A percentile compares a stretch with the other conserved stretches of the same genome.
Conservation (phyloP, 37 sponge, comb jelly and placozoan species). For the Hexactinellida sp. region DNA sequence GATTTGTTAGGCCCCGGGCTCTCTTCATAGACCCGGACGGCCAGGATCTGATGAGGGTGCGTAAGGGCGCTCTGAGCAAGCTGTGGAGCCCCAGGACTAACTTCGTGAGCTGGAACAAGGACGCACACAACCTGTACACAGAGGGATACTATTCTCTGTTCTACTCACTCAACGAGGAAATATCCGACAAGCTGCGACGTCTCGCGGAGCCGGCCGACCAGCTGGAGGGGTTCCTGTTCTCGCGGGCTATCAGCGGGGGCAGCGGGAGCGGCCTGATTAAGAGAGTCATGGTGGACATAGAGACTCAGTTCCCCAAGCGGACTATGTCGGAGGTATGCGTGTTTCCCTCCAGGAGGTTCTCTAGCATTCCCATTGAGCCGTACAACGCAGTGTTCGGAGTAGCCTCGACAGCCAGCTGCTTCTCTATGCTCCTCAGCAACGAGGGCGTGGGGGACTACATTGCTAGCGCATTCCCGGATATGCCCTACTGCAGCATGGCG, state of each 20-base stretch:
- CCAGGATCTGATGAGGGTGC: not conserved
- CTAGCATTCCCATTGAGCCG: not conserved
- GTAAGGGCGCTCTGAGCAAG: not conserved
- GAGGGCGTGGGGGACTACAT: not conserved
- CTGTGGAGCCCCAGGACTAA: not conserved
- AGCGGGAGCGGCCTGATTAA: not conserved
- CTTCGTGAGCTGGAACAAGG: not conserved
- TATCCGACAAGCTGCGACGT: not conserved
- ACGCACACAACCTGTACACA: not conserved
- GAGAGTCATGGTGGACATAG: not conserved
- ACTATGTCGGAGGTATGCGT: not conserved
- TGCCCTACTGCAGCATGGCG: not conserved
- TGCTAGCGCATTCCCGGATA: not conserved
- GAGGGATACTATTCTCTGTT: not conserved
- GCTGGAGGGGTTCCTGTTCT: not conserved
- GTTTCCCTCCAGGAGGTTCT: not conserved
- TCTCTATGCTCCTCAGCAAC: not conserved
- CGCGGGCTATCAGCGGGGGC: not conserved
- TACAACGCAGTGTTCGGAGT: not conserved
- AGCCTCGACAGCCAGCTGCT: not conserved
- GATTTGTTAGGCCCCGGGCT: not conserved
- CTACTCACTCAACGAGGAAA: not conserved
- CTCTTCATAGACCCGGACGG: not conserved
- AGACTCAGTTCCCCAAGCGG: not conserved
- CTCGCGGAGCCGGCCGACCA: not conserved